Evolutionary conservation across 2,888 invertebrate species (phyloP), one percentile per base, ranked within the genome.

Genomic region (Sylvicola cinctus): DNA sequence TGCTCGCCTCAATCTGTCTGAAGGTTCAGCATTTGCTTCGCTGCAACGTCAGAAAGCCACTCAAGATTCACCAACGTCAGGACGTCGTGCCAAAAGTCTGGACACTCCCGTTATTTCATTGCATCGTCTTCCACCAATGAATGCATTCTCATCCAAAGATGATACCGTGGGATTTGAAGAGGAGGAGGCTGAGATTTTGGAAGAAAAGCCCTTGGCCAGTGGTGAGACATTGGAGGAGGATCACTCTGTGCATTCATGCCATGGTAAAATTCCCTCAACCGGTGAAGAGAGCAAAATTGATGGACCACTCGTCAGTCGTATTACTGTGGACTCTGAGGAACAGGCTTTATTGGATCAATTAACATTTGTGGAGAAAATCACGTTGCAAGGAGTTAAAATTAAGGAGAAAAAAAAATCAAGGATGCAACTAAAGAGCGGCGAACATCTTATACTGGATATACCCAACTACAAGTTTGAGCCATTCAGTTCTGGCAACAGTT

Each of bases 61-160:
- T 0, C 74, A 71, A 45, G 67, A 69, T 41, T 81, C 80, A 0
- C 80, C 80, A 3, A 71, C 74, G 6, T 59, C 74, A 3, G 74
- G 77, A 36, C 65, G 84, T 34, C 64, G 83, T 44, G 77, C 84
- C 2, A 83, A 84, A 55, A 84, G 84, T 38, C 62, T 85, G 41
- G 85, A 85, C 46, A 76, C 83, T 3, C 79, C 84, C 2, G 74
- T 84, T 15, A 80, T 85, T 46, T 74, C 81, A 14, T 57, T 84
- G 20, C 78, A 75, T 52, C 66, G 74, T 46, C 55, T 85, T 29
- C 84, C 84, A 12, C 75, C 81, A 6, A 72, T 79, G 54, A 80
- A 83, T 54, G 79, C 84, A 0, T 83, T 84, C 51, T 85, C 84
- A 2, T 81, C 83, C 16, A 84, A 84, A 57, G 85, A 85, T 50